Conservation (phyloP, 64 coral and sea anemone genomes). For the Stylophora pistillata region DNA sequence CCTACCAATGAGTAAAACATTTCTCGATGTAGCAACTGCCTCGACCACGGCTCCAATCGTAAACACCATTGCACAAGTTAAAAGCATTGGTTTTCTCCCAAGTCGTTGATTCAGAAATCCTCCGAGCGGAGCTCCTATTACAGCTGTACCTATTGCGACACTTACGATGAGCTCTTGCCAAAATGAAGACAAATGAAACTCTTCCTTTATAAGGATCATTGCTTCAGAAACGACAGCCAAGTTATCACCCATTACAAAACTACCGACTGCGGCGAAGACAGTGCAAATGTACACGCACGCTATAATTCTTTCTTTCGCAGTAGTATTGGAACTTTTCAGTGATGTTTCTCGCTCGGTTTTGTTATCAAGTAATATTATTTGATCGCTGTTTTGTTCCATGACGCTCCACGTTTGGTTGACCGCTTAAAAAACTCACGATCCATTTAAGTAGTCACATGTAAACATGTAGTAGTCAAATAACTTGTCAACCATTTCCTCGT, state of each 20-base stretch:
- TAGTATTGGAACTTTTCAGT: neutral
- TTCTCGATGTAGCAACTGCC: slow-evolving; percentile 63
- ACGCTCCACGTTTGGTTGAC: neutral
- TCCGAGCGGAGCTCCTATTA: slow-evolving; percentile 64
- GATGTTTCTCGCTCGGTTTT: neutral
- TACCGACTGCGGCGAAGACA: slow-evolving; percentile 84
- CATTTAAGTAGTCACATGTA: too few species aligned
- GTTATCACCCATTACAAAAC: slow-evolving; percentile 93
- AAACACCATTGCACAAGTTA: slow-evolving; percentile 69
- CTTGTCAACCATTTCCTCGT: too few species aligned
- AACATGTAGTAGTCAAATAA: too few species aligned
- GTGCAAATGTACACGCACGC: slow-evolving; percentile 78
- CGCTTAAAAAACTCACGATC: too few species aligned
- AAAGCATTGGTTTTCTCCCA: slow-evolving; percentile 75
- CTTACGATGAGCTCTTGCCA: slow-evolving; percentile 95
- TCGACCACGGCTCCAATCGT: slow-evolving; percentile 75
- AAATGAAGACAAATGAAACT: slow-evolving; percentile 65
- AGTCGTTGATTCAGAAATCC: slow-evolving; percentile 71
- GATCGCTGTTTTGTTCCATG: neutral
- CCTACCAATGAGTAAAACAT: slow-evolving; percentile 69
- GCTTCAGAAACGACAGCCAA: slow-evolving; percentile 91
- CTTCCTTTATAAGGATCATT: slow-evolving; percentile 73
- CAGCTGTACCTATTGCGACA: slow-evolving; percentile 82
- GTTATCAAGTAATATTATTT: neutral
- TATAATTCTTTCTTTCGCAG: slow-evolving; percentile 3